Evolutionary conservation across 2,113 vertebrate species (phyloP).

Genomic region (Rhizomys pruinosus): DNA sequence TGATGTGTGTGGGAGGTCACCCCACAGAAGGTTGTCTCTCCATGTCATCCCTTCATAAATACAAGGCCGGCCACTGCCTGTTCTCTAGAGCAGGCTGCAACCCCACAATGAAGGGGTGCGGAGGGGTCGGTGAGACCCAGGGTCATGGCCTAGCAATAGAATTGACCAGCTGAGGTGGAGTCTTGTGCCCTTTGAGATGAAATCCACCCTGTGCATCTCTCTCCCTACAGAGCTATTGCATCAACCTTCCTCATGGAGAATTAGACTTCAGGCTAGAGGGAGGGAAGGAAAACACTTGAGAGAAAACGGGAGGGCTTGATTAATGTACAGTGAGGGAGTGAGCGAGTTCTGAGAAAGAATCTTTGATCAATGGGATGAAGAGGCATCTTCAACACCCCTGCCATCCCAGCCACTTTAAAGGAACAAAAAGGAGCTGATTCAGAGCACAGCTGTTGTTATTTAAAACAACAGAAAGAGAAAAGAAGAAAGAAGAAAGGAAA

Average conservation of each 20-base stretch:
- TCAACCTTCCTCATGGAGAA: constrained; percentile 40
- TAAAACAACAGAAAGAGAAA: constrained; percentile 67
- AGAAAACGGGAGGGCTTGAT: constrained; percentile 71
- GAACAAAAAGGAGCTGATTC: constrained; percentile 67
- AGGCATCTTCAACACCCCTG: too few species aligned
- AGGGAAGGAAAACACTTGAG: constrained; percentile 63
- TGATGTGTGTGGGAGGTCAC: constrained; percentile 26
- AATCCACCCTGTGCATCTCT: constrained; percentile 13
- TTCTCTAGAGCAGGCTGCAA: constrained; percentile 29
- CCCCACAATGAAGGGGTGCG: not conserved
- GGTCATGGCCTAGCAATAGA: rapidly evolving
- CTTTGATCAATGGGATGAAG: constrained; percentile 80
- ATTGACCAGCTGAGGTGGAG: not conserved
- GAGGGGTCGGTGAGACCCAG: not conserved
- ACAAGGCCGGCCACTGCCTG: too few species aligned
- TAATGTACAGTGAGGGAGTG: constrained; percentile 72
- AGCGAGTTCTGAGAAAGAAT: constrained; percentile 68
- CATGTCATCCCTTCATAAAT: too few species aligned
- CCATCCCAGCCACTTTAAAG: constrained; percentile 53
- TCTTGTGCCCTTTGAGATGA: constrained; percentile 61
- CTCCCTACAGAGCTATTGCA: constrained; percentile 36
- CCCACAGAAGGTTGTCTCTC: constrained; percentile 7
- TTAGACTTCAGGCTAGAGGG: constrained; percentile 34
- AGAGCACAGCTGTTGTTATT: constrained; percentile 75
- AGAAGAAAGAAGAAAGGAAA: constrained; percentile 12